Conservation (phyloP, 2,797 vertebrate species). For the Serranus cabrilla region DNA sequence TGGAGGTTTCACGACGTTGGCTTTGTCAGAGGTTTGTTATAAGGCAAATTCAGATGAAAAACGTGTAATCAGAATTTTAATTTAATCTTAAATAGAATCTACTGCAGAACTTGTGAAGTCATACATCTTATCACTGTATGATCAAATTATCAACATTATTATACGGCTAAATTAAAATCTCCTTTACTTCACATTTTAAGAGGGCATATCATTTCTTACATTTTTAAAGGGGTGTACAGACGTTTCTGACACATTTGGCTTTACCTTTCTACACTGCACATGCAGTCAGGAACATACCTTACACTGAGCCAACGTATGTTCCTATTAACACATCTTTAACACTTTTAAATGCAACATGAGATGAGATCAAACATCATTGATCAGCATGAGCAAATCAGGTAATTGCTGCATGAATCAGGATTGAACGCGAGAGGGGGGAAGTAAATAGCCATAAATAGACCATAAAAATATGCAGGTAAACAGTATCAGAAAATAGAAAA, state of each 20-base stretch:
- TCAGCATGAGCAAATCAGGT: conserved; percentile 22
- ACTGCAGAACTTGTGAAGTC: conserved; percentile 2
- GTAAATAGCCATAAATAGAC: not conserved
- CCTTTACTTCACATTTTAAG: conserved; percentile 7
- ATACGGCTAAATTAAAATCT: conserved; percentile 23
- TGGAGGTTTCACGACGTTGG: conserved; percentile 49
- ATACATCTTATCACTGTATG: conserved; percentile 7
- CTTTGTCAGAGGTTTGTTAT: conserved; percentile 43
- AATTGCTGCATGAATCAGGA: conserved; percentile 1
- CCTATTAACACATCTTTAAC: conserved; percentile 34
- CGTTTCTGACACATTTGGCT: not conserved
- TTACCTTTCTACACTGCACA: not conserved
- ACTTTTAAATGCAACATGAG: conserved; percentile 16
- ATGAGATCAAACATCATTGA: conserved; percentile 38
- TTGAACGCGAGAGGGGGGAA: not conserved
- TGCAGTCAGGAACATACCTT: conserved; percentile 8
- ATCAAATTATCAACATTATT: conserved; percentile 23
- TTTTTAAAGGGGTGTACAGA: not conserved
- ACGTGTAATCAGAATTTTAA: conserved; percentile 21
- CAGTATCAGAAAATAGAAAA: not conserved
- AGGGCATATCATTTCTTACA: not conserved
- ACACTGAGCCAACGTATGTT: conserved; percentile 3
- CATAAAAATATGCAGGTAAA: not conserved
- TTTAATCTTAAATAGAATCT: conserved; percentile 38
- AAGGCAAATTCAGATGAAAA: conserved; percentile 28